Base-by-base conservation (phyloP, 2,113 vertebrate genomes). In the Morone chrysops region DNA sequence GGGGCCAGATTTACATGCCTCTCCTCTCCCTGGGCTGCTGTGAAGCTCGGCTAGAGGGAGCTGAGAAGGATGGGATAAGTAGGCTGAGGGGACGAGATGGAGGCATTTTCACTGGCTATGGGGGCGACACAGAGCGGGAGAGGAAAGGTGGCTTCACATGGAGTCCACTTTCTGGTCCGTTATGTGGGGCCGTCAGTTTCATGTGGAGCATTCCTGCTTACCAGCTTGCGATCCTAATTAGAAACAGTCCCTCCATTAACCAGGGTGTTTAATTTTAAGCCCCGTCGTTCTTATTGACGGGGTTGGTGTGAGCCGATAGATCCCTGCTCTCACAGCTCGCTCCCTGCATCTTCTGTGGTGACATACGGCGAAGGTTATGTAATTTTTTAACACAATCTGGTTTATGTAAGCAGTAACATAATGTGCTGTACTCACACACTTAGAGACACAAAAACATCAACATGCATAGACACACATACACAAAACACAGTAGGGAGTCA, bases 1-100 rank as follows among this genome's bases (percentile, higher is more conserved):
- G 90, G 89, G 92, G 90, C 90, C 89, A 90, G 90, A 94, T 94
- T 92, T 94, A 94, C 92, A 91, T 78, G 86, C 84, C 84, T 90
- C 87, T 87, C 84, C 84, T 90, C 87, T 87, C 87, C 82, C 80
- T 36, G 78, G 74, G 83, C 90, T 54, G 83, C 87, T 78, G 85
- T 83, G 86, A 80, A 90, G 80, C 76, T 80, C 54, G 47, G 75
- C 82, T 53, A 8, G 76, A 31, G 70, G 81, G 91, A 87, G 85
- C 78, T 41, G 74, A 72, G 31, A 31, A 31, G 82, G 88, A 87
- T 80, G 87, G 74, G 87, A 88, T 83, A 84, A 80, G 84, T 73
- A 61, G 57, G 69, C 68, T 41, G 78, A 57, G 74, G 83, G 76
- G 76, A 72, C 57, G 20, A 45, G 69, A 70, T 57, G 72, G 80